Base-by-base conservation (phyloP, 2,797 vertebrate genomes). In the Sebastes oblongus region DNA sequence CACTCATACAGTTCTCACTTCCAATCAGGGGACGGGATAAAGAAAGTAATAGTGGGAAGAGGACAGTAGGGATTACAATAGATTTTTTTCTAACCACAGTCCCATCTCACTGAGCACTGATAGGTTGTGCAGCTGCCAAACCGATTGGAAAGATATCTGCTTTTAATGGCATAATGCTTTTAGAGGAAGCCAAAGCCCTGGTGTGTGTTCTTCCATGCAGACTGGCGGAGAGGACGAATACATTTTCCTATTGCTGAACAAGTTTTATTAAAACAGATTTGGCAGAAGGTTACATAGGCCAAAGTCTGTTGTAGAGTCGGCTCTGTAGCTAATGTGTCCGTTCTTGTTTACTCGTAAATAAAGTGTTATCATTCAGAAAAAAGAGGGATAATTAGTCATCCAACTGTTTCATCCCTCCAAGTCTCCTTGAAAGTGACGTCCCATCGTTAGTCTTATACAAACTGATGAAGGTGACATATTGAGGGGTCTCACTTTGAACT, bases 91-190 rank as follows among this genome's bases (percentile, higher is more conserved):
- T 46, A 92, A 85, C 90, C 86, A 81, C 89, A 89, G 91, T 93
- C 90, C 86, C 92, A 90, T 94, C 91, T 93, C 91, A 89, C 78
- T 92, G 91, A 94, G 88, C 93, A 91, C 92, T 86, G 91, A 92
- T 92, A 90, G 83, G 85, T 87, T 86, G 91, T 78, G 87, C 79
- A 71, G 86, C 89, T 90, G 89, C 91, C 91, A 93, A 87, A 85
- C 73, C 58, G 91, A 93, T 93, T 88, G 90, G 90, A 93, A 84
- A 93, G 93, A 94, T 92, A 94, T 95, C 90, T 92, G 88, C 85
- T 88, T 92, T 89, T 92, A 91, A 93, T 90, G 80, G 86, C 88
- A 78, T 83, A 82, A 92, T 93, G 87, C 91, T 86, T 93, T 94
- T 87, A 89, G 83, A 88, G 74, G 76, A 81, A 88, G 89, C 89